phyloP scores from a whole-genome alignment of 1,140 invertebrate genomes.

The Polypedilum vanderplanki region DNA sequence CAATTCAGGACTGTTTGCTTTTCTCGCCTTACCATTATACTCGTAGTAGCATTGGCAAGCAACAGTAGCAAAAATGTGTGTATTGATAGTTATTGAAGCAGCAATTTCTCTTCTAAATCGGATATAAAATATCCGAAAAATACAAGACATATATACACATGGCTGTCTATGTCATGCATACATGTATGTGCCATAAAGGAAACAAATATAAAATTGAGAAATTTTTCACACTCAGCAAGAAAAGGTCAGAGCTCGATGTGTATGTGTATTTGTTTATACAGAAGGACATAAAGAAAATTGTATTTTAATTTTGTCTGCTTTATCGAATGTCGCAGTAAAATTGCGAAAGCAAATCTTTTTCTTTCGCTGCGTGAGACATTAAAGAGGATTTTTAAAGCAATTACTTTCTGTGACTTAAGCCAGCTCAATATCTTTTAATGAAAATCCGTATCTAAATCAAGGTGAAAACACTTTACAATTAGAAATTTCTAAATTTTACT shows the following conservation, averaged over 20 bases:
- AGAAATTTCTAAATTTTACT: no score
- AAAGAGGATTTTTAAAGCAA: no score
- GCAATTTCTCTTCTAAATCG: background rate
- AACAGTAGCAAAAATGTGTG: background rate
- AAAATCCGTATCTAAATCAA: no score
- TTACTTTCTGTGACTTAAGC: no score
- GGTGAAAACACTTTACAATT: no score
- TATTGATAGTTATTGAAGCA: background rate
- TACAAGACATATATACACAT: background rate
- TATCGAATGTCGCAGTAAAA: background rate
- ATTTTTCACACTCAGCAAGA: slow-evolving; percentile 4
- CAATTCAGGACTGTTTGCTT: background rate
- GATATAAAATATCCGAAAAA: slow-evolving; percentile 1
- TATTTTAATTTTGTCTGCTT: background rate
- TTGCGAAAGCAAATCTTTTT: no score
- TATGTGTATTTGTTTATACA: background rate
- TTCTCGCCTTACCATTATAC: background rate
- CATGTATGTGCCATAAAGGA: no score
- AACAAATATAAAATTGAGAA: background rate
- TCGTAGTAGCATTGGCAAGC: background rate
- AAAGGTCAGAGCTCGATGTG: background rate
- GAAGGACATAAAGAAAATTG: background rate
- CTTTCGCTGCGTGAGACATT: no score
- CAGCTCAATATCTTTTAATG: no score
- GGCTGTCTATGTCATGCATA: no score